Evolutionary conservation across 1,140 invertebrate species (phyloP).

Genomic region (Hyposmocoma kahamanoa): DNA sequence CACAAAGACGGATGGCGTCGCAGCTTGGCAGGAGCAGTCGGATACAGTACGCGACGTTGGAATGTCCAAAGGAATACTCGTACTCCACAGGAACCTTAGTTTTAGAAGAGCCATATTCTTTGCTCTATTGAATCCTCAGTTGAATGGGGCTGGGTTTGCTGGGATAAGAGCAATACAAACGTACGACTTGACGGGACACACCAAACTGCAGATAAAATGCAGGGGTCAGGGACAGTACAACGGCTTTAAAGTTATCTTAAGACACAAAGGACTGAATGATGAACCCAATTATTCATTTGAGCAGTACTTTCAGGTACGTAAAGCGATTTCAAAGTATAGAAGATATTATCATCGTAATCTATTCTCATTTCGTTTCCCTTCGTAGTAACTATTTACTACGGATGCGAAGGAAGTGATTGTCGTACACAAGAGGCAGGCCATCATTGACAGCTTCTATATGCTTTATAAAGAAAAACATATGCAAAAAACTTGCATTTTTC

Average conservation of each 20-base stretch:
- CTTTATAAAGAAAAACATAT: too few relatives aligned
- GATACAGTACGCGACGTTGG: slow-evolving; percentile 79
- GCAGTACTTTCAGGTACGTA: slow-evolving; percentile 76
- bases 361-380: too few relatives aligned
- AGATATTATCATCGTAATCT: too few relatives aligned
- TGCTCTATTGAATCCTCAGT: slow-evolving; percentile 79
- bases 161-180: slow-evolving; percentile 70
- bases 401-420: too few relatives aligned
- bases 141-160: slow-evolving; percentile 82
- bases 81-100: slow-evolving; percentile 75
- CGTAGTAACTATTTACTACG: too few relatives aligned
- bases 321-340: too few relatives aligned
- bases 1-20: slow-evolving; percentile 48
- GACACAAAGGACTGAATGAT: slow-evolving; percentile 74
- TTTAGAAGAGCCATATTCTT: slow-evolving; percentile 81
- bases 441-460: too few relatives aligned
- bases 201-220: slow-evolving; percentile 73
- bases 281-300: slow-evolving; percentile 78
- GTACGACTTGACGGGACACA: slow-evolving; percentile 69
- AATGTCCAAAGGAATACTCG: slow-evolving; percentile 78
- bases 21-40: slow-evolving; percentile 76
- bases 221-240: slow-evolving; percentile 75
- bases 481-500: too few relatives aligned
- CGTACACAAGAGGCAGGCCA: too few relatives aligned
- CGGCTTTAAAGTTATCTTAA: slow-evolving; percentile 77